Conservation (phyloP, 2,888 invertebrate species). For the Oligia strigilis region DNA sequence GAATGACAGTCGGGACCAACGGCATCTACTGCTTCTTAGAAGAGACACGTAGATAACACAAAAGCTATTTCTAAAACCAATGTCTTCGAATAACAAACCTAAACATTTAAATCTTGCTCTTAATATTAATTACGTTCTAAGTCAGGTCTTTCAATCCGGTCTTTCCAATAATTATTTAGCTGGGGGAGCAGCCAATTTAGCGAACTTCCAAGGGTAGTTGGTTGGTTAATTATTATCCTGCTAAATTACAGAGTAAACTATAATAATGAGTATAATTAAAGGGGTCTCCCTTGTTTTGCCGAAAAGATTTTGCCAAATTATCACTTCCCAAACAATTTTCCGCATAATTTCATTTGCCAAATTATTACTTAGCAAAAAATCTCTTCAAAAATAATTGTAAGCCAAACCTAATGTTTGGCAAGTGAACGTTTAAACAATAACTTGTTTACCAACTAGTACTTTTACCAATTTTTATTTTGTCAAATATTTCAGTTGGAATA, state of each 20-base stretch:
- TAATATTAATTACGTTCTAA: conserved; percentile 39
- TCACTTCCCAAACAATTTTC: too few relatives aligned
- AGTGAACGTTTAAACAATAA: too few relatives aligned
- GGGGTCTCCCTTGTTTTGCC: too few relatives aligned
- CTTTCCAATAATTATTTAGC: conserved; percentile 61
- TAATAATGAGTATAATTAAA: conserved; percentile 56
- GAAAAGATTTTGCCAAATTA: too few relatives aligned
- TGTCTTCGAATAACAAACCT: background rate
- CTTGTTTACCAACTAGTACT: too few relatives aligned
- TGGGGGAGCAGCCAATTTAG: conserved; percentile 47
- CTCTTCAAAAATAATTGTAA: too few relatives aligned
- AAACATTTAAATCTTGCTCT: conserved; percentile 32
- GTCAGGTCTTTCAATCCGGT: conserved; percentile 31
- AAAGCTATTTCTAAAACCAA: background rate
- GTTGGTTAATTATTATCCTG: conserved; percentile 58
- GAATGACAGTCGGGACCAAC: too few relatives aligned
- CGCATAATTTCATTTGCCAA: too few relatives aligned
- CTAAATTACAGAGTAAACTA: conserved; percentile 63
- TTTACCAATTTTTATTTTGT: too few relatives aligned
- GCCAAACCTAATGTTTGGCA: too few relatives aligned
- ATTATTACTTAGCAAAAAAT: too few relatives aligned
- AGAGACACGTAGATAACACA: background rate
- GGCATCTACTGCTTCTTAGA: background rate
- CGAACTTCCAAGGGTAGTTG: conserved; percentile 42
- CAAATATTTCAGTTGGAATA: too few relatives aligned